Evolutionary conservation across 2,113 vertebrate genomes (phyloP), one percentile per base, ranked within the genome.

Genomic region (Upupa epops): DNA sequence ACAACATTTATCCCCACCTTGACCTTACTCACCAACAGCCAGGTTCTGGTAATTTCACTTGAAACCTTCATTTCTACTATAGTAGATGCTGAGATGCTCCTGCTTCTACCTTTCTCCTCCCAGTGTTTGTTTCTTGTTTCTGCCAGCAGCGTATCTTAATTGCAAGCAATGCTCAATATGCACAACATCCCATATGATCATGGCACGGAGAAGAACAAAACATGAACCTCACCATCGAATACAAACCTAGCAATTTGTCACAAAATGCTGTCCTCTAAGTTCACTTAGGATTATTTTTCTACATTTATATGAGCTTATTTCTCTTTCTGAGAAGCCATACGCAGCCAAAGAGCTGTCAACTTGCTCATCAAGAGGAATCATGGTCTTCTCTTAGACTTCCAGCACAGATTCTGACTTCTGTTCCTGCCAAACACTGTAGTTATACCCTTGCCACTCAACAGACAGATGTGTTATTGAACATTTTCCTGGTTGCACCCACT

Each of bases 101-200:
- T n/a, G 25, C 51, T 69, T 69, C 61, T 3, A 6, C 17, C 22
- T 56, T 68, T 61, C 22, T 72, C 13, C 54, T 52, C 24, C 11
- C 34, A 9, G 9, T 14, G 1, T 6, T n/a, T 42, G 14, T 22
- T n/a, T 31, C 14, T 2, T 11, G 2, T 25, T 52, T 20, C 36
- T 70, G 42, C 21, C 32, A 75, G 21, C 28, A 21, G 3, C 5
- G 9, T 48, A 70, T 28, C 63, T n/a, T 74, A 52, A 70, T 11
- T 31, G 68, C 28, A 58, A 74, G 16, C 8, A 61, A 74, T 25
- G 26, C 15, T n/a, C 36, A 29, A 6, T 10, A 42, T 10, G 17
- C 36, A 46, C 25, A 7, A 3, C 16, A 28, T 59, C 13, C 31
- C 17, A 4, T 29, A 60, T 25, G 16, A 65, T 54, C 63, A 56